phyloP scores from a whole-genome alignment of 2,797 vertebrate species.

The Hypotaenidia okinawae region DNA sequence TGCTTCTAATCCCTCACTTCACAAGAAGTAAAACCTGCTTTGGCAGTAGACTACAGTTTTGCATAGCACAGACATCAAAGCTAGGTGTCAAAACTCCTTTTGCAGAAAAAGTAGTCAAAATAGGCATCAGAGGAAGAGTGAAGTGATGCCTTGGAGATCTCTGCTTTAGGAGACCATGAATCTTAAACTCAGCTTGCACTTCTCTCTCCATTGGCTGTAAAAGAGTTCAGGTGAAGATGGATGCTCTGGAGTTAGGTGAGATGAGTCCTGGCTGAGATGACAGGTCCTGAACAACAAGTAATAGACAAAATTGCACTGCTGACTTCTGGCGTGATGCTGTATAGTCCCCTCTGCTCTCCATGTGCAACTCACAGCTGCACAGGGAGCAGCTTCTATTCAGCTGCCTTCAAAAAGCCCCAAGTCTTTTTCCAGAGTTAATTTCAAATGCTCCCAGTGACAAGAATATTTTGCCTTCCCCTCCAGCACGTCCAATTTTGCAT shows the following conservation, averaged over 20 bases:
- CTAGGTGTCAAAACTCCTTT: background rate
- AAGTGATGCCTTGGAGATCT: background rate
- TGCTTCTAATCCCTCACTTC: background rate
- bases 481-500: background rate
- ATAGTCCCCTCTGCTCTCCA: background rate
- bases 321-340: rapidly evolving
- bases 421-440: background rate
- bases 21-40: background rate
- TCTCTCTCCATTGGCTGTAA: background rate
- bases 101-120: background rate
- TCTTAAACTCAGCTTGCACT: background rate
- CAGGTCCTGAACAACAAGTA: background rate
- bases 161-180: background rate
- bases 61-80: background rate
- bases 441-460: background rate
- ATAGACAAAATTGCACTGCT: background rate
- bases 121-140: background rate
- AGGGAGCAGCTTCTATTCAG: background rate
- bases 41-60: background rate
- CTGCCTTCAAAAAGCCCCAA: background rate
- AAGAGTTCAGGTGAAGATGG: background rate
- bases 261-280: background rate
- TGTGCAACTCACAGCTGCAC: background rate
- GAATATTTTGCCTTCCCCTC: background rate
- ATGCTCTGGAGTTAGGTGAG: background rate